Evolutionary conservation across 2,888 invertebrate species (phyloP), one percentile per base, ranked within the genome.

Genomic region (Gymnoscelis rufifasciata): DNA sequence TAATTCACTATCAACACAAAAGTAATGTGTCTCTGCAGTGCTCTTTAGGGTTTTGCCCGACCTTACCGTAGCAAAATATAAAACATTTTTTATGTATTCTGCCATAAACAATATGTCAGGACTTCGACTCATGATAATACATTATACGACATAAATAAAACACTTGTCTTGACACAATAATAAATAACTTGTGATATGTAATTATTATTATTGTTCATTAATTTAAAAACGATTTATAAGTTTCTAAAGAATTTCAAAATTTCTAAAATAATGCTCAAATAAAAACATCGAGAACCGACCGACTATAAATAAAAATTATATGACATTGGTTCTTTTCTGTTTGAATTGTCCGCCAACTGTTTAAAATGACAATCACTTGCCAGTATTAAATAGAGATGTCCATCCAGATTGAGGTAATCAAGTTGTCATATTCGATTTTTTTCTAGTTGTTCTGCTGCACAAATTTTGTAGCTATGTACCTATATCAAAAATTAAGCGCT

Each of bases 61-160:
- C 59, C 91, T 89, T 60, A 94, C 90, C 41, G 92, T 91, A 43
- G 92, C 90, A 81, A 96, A 96, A 83, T 94, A 95, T 49, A 96
- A 83, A 23, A 93, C 91, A 83, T 93, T 91, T 90, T 88, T 72
- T 64, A 90, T 78, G 64, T 88, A 88, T 69, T 90, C 89, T 42
- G 83, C 66, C 54, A 72, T 73, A 69, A 76, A 84, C 55, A 86
- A 56, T 59, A 87, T 71, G 66, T 87, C 83, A 42, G 79, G 61
- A 62, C 59, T 69, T 51, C 74, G 77, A 57, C 67, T 74, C 87
- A 83, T 86, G 39, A 66, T 71, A 64, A 41, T 13, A 48, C 54
- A 54, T 60, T 53, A 56, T 62, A 57, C 50, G 58, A 62, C 51
- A 56, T 50, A 43, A 47, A 50, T 19, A 58, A 63, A 64, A 68